Percentiles rank a stretch among this genome's conserved stretches.
These are phyloP conservation scores for Ametastegia equiseti DNA, from an alignment of 2,888 invertebrate genomes.

Conservation along the genomic window DNA sequence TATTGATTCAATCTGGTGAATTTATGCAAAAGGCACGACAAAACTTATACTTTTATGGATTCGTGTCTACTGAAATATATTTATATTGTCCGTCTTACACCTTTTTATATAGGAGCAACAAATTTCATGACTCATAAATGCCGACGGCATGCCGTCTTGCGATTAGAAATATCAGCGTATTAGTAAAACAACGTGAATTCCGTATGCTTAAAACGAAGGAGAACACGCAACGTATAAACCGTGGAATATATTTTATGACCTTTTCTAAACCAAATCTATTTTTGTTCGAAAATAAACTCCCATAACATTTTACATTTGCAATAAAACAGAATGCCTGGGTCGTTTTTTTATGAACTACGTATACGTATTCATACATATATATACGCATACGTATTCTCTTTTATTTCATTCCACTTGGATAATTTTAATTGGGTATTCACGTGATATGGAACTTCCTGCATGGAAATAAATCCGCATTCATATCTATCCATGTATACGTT, in stretches of 20 bases:
- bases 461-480: neutral
- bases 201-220: constrained; percentile 2
- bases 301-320: neutral
- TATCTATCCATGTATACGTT: neutral
- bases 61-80: neutral
- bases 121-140: constrained; percentile 41
- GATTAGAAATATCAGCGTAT: constrained; percentile 30
- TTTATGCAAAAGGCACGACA: neutral
- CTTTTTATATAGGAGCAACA: neutral
- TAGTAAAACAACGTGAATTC: constrained; percentile 11
- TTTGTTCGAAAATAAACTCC: neutral
- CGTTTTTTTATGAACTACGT: neutral
- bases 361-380: no score
- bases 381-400: no score
- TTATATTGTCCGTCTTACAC: neutral
- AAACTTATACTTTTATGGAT: neutral
- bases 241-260: constrained; percentile 5
- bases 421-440: neutral
- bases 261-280: constrained; percentile 2
- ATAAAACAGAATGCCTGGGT: neutral
- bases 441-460: neutral
- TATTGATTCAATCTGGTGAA: neutral
- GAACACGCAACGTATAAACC: constrained; percentile 19
- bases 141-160: neutral
- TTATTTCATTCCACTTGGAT: neutral